Conservation (phyloP, 2,797 vertebrate genomes). For the Kryptopterus vitreolus region DNA sequence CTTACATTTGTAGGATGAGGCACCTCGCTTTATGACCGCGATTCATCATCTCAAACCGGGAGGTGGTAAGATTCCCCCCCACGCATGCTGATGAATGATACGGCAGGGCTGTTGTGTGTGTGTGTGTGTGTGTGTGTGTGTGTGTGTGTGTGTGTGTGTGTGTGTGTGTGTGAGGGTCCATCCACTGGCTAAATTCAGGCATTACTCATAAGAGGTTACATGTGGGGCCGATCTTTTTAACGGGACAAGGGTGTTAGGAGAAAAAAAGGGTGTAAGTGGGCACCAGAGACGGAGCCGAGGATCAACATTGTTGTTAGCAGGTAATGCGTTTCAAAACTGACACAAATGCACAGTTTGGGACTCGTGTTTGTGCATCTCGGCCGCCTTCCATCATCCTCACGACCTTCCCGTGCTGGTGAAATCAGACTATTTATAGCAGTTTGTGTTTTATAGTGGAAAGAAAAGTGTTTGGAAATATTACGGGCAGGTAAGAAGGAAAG, state of each 20-base stretch:
- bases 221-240: constrained; percentile 41
- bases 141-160: constrained; percentile 23
- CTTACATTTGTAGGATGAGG: constrained; percentile 44
- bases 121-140: neutral
- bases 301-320: neutral
- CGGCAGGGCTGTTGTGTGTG: constrained; percentile 36
- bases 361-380: neutral
- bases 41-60: constrained; percentile 45
- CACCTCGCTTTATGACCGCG: constrained; percentile 46
- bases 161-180: constrained; percentile 22
- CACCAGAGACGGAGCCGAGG: neutral
- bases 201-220: constrained; percentile 51
- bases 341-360: neutral
- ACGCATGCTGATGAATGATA: constrained; percentile 47
- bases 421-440: neutral
- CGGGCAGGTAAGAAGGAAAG: neutral
- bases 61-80: constrained; percentile 45
- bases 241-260: too few relatives aligned
- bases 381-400: neutral
- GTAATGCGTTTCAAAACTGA: neutral
- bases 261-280: constrained; percentile 40
- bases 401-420: neutral
- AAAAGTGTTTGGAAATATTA: neutral
- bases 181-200: constrained; percentile 40
- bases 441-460: neutral